Conservation (phyloP, 2,797 vertebrate genomes). For the Carapus acus region DNA sequence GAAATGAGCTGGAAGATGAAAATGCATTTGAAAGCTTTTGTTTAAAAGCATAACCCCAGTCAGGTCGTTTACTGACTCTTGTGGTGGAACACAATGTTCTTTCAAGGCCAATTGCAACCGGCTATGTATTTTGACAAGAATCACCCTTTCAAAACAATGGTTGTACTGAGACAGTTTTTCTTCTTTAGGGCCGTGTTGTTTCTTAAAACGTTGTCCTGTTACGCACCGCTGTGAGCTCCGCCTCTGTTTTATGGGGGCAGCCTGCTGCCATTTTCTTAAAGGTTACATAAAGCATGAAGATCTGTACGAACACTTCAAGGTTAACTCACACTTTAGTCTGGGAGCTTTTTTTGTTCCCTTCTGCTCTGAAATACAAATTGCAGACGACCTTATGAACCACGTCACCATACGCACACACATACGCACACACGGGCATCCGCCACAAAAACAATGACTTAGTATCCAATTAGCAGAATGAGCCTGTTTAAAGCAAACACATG, state of each 20-base stretch:
- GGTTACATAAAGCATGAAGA: constrained; percentile 10
- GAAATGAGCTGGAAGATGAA: too few relatives aligned
- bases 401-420: constrained; percentile 14
- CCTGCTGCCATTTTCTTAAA: neutral
- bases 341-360: constrained; percentile 14
- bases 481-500: neutral
- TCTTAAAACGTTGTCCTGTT: neutral
- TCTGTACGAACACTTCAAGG: constrained; percentile 3
- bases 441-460: constrained; percentile 24
- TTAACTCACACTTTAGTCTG: constrained; percentile 9
- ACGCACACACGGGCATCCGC: too few relatives aligned
- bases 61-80: constrained; percentile 1
- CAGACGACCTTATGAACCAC: constrained; percentile 8
- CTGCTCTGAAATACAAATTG: constrained; percentile 5
- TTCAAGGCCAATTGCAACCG: neutral
- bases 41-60: neutral
- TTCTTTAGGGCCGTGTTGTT: neutral
- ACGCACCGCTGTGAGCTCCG: neutral
- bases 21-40: constrained; percentile 8
- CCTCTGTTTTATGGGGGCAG: neutral
- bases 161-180: neutral
- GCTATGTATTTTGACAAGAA: neutral
- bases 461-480: constrained; percentile 20
- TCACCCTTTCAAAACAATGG: neutral
- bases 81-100: neutral